Conservation (phyloP, 2,888 invertebrate species). For the Metallyticus violacea region DNA sequence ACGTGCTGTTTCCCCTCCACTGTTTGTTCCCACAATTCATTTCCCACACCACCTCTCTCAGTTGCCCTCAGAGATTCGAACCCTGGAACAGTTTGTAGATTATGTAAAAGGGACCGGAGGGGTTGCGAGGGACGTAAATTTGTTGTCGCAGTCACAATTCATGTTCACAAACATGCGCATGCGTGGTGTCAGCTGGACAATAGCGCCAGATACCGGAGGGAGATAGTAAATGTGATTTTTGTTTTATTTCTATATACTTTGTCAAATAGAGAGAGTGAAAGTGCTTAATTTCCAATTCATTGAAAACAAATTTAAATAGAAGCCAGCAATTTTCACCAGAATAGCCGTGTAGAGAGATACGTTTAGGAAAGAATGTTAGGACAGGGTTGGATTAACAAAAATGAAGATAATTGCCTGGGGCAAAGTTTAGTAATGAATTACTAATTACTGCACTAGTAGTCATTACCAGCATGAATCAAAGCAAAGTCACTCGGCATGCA, state of each 20-base stretch:
- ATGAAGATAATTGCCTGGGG: neutral
- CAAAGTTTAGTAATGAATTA: neutral
- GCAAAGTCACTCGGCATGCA: neutral
- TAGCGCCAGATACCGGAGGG: neutral
- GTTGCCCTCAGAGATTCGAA: neutral
- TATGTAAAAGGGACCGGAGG: too few relatives aligned
- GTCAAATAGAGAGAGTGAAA: neutral
- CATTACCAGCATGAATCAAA: neutral
- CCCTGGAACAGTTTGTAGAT: neutral
- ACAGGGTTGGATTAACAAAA: neutral
- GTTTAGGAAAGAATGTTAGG: neutral
- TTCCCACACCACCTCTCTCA: neutral
- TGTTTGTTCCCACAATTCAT: neutral
- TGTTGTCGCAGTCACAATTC: neutral
- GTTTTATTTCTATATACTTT: neutral
- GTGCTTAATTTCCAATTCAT: slow-evolving; percentile 9
- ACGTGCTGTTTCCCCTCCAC: neutral
- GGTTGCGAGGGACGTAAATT: neutral
- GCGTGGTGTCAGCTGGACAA: neutral
- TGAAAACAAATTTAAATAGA: neutral
- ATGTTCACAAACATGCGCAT: neutral
- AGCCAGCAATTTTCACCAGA: neutral
- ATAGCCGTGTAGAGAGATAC: neutral
- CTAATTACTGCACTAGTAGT: neutral
- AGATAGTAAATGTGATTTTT: neutral